These are phyloP conservation scores for Ophioninae sp. DNA, from an alignment of 2,888 invertebrate species.

Conservation along the genomic window DNA sequence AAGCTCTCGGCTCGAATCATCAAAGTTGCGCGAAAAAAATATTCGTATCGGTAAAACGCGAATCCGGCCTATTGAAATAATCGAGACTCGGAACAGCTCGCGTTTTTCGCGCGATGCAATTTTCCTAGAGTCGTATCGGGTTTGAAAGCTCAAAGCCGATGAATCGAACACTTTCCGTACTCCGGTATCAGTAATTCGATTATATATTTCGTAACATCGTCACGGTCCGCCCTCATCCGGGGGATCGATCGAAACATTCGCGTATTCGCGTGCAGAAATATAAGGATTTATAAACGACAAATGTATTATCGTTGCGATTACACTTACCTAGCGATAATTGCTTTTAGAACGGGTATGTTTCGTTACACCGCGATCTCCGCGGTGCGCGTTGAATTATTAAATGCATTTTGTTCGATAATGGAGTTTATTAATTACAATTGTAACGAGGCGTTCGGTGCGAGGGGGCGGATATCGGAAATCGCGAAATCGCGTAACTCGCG, in stretches of 20 bases:
- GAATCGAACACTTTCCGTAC: neutral
- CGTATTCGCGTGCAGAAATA: no score
- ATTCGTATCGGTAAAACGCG: neutral
- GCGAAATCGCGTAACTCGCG: slow-evolving; percentile 3
- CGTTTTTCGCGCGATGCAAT: neutral
- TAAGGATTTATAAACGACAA: neutral
- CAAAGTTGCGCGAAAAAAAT: neutral
- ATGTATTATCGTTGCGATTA: slow-evolving; percentile 8
- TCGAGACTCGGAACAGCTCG: neutral
- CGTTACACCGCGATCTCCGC: neutral
- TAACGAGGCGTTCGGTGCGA: neutral
- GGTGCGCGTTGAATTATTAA: slow-evolving; percentile 6
- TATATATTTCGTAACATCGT: slow-evolving; percentile 5
- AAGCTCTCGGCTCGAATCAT: neutral
- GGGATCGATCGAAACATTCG: slow-evolving; percentile 4
- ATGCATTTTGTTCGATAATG: neutral
- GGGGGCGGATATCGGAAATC: slow-evolving; percentile 18
- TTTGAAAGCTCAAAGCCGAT: neutral
- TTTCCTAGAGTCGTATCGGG: neutral
- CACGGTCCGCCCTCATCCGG: neutral
- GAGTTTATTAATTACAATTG: slow-evolving; percentile 19
- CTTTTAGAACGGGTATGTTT: neutral
- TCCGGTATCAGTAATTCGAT: neutral
- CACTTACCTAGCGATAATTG: slow-evolving; percentile 24
- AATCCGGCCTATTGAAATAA: neutral